phyloP scores from a whole-genome alignment of 2,797 vertebrate species.

The Scyliorhinus canicula region DNA sequence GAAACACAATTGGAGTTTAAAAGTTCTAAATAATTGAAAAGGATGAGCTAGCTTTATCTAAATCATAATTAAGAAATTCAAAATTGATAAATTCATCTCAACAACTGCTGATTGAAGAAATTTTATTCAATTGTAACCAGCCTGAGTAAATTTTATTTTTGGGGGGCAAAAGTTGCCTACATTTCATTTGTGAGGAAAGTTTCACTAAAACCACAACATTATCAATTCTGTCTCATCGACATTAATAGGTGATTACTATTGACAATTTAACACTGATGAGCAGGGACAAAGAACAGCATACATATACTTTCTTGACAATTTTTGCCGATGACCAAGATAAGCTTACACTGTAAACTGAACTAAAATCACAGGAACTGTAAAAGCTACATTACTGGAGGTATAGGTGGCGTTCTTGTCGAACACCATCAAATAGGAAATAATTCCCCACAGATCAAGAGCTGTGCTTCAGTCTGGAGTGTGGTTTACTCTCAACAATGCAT shows the following conservation, averaged over 20 bases:
- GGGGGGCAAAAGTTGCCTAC: background rate
- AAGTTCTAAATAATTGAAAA: background rate
- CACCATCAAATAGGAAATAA: background rate
- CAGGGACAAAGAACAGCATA: background rate
- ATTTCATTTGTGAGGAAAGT: background rate
- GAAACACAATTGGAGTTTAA: background rate
- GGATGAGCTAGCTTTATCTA: background rate
- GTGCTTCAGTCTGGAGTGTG: background rate
- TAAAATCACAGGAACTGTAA: background rate
- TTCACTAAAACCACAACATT: background rate
- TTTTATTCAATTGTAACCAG: background rate
- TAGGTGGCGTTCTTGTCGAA: background rate
- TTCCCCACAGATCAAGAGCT: background rate
- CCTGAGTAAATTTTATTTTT: background rate
- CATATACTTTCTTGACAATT: background rate
- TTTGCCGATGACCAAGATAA: background rate
- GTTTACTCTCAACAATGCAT: background rate
- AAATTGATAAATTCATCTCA: background rate
- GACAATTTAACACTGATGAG: background rate
- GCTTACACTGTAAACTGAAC: background rate
- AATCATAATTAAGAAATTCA: background rate
- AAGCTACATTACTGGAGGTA: background rate
- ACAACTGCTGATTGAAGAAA: background rate
- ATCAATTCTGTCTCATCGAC: background rate
- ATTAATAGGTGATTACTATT: too few relatives aligned